Evolutionary conservation across 2,888 invertebrate genomes (phyloP), one percentile per base, ranked within the genome.

Genomic region (Mystacides longicornis): DNA sequence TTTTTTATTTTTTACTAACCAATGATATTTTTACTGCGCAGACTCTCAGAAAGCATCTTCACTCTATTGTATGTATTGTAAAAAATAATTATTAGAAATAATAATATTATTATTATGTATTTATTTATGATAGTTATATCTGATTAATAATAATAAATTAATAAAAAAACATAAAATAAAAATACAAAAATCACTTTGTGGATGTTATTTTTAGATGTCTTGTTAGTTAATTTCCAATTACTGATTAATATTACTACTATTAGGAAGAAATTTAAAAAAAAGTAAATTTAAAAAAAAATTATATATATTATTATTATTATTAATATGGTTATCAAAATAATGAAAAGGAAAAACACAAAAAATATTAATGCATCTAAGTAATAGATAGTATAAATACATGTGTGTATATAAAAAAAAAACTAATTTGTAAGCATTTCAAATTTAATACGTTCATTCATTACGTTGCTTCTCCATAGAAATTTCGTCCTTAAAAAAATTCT

Each of bases 151-250:
- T 37, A 27, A 27, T 27, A 11, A 7, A 27, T 27, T 5, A 7
- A 27, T 27, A 27, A 27, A 7, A 60, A 64, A 62, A 65, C 60
- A 62, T 52, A 49, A 45, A 56, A 45, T 46, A 52, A 49, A 49
- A 52, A 48, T 19, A 37, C 37, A 37, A 37, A 54, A 52, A 57
- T 56, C 57, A 60, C 58, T 58, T 58, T 55, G 55, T 61, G 67
- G 68, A 67, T 71, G 70, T 71, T 70, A 70, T 70, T 70, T 71
- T 71, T 71, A 71, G 70, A 71, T 69, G 69, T 71, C 68, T 70
- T 61, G 67, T 71, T 71, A 71, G 69, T 70, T 68, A 37, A 37
- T 68, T 67, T 67, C 66, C 66, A 70, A 68, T 64, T 67, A 58
- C 23, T 52, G 50, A 55, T 55, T 58, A 56, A 52, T 53, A 37